Base-by-base conservation (phyloP, 2,888 invertebrate genomes). In the Sipha maydis region DNA sequence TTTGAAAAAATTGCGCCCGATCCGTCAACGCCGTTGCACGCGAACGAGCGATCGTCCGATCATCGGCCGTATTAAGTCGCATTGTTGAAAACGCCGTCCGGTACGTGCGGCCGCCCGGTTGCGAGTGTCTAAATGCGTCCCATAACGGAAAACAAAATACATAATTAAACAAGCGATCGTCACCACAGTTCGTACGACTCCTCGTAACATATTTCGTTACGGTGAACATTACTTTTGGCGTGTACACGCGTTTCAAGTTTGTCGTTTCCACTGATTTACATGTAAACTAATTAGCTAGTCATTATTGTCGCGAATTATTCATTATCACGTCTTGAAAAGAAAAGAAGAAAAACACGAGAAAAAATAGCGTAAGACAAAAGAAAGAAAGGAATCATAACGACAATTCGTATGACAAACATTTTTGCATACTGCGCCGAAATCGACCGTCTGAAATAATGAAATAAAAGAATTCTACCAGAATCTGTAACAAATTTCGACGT, bases 231-330 rank as follows among this genome's bases (percentile, higher is more conserved):
- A 48, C 14, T 48, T 48, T 48, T 48, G 61, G 61, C 25, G 4
- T 61, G 21, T 25, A 61, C 61, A 25, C 7, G 61, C 21, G 21
- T 61, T 61, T 61, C 21, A 25, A 61, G 21, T 61, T 25, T 19
- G 61, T 25, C 21, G 25, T 21, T 19, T 19, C 61, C 5, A 61
- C 25, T 9, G 61, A 61, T 7, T 61, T 61, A 25, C 61, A 9
- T 25, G 25, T 25, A 19, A 25, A 61, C 61, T 61, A 61, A 61
- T 61, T 61, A 61, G 61, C 21, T 61, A 61, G 61, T 61, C 61
- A 71, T 71, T 71, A 71, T 71, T 31, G 28, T 28, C 14, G 71
- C 71, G 71, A 71, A 71, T 71, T 71, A 71, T 71, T 71, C 17
- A 28, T 28, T 14, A 31, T 17, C 71, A 71, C 71, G 71, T 17